Base-by-base conservation (phyloP, 2,888 invertebrate genomes). In the Cephus spinipes region DNA sequence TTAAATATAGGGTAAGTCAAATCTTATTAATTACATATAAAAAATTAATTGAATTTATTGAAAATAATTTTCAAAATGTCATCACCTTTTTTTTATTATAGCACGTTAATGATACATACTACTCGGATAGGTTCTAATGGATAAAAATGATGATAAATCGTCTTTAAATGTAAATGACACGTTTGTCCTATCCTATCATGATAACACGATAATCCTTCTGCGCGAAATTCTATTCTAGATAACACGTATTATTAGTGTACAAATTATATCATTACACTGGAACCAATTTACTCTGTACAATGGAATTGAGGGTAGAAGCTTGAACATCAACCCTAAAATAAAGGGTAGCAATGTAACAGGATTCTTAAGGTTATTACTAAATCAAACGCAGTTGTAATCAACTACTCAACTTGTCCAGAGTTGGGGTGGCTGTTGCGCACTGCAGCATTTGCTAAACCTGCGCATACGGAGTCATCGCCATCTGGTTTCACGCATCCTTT, bases 381-480 rank as follows among this genome's bases (percentile, higher is more conserved):
- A 55, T 23, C 40, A 55, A 15, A 15, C 40, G 15, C 1, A 40
- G 6, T 40, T 23, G 40, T 23, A 55, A 23, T 15, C 40, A 6
- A 55, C 40, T 55, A 23, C 40, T 6, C 23, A 23, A 55, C 15
- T 23, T 55, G 23, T 23, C 23, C 40, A 55, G 40, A 15, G 23
- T 55, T 55, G 40, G 40, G 76, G 73, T 76, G 82, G 80, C 80
- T 76, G 80, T 84, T 86, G 83, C 86, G 87, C 86, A 87, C 81
- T 87, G 86, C 86, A 84, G 85, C 81, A 82, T 35, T 78, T 77
- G 40, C 6, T 55, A 55, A 55, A 55, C 40, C 40, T 55, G 40
- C 40, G 40, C 40, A 23, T 55, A 55, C 40, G 73, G 69, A 69
- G 74, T 73, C 34, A 31, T 73, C 68, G 35, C 68, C 32, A 36